phyloP scores from a whole-genome alignment of 2,113 vertebrate genomes.

The Passer domesticus region DNA sequence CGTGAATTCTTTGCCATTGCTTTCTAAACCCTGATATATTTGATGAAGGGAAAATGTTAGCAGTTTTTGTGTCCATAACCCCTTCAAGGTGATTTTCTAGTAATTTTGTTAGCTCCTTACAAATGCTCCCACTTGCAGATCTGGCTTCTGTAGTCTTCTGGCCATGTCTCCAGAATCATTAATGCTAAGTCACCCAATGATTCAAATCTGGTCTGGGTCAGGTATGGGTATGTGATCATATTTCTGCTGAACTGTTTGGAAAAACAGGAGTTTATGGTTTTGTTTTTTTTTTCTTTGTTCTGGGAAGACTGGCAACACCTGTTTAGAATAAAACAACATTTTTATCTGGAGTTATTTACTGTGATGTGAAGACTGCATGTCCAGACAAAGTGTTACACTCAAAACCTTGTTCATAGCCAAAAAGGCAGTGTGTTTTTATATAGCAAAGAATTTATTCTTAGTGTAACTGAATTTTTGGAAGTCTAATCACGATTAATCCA shows the following conservation, averaged over 20 bases:
- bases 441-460: not conserved
- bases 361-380: not conserved
- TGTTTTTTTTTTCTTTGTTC: not conserved
- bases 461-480: not conserved
- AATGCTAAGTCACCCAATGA: not conserved
- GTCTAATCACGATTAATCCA: not conserved
- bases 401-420: not conserved
- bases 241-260: slow-evolving; percentile 11
- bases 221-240: not conserved
- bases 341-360: slow-evolving; percentile 44
- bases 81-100: not conserved
- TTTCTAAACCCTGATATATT: not conserved
- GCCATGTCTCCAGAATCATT: not conserved
- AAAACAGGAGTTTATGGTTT: not conserved
- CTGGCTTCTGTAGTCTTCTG: not conserved
- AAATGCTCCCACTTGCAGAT: not conserved
- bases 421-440: not conserved
- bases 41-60: not conserved
- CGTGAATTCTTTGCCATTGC: not conserved
- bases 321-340: not conserved
- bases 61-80: not conserved
- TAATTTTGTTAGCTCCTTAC: not conserved
- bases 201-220: slow-evolving; percentile 2
- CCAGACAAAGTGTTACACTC: not conserved
- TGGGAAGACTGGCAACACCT: not conserved